phyloP scores from a whole-genome alignment of 2,888 invertebrate species.

The Melangyna quadrimaculata region DNA sequence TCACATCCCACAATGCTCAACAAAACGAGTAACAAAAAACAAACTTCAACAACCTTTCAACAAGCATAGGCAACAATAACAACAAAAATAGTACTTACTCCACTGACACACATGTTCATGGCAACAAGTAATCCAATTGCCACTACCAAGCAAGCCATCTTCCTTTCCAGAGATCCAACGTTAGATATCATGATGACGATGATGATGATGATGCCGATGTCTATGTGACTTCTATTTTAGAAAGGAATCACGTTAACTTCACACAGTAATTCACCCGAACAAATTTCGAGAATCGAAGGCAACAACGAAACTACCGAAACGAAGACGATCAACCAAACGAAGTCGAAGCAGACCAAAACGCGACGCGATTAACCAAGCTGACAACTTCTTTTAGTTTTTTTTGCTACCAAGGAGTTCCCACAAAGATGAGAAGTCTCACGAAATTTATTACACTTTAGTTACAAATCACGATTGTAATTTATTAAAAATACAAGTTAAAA shows the following conservation, averaged over 20 bases:
- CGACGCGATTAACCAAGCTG: not conserved
- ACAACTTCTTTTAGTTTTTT: not conserved
- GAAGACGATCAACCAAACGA: not conserved
- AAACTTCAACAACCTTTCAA: not conserved
- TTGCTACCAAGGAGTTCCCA: constrained; percentile 13
- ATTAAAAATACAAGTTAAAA: constrained; percentile 31
- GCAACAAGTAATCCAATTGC: constrained; percentile 77
- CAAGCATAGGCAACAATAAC: not conserved
- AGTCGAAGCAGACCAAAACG: not conserved
- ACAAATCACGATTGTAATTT: constrained; percentile 63
- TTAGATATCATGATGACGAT: constrained; percentile 40
- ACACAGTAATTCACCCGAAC: constrained; percentile 72
- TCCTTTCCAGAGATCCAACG: constrained; percentile 56
- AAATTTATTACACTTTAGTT: constrained; percentile 61
- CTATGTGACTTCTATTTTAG: constrained; percentile 54
- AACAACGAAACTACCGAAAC: constrained; percentile 24
- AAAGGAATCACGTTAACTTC: constrained; percentile 70
- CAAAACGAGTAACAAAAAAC: not conserved
- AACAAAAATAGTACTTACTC: constrained; percentile 77
- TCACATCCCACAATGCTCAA: constrained; percentile 46
- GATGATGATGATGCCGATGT: constrained; percentile 25
- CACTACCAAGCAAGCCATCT: constrained; percentile 67
- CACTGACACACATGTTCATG: constrained; percentile 80
- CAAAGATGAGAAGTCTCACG: constrained; percentile 56
- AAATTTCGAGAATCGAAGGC: constrained; percentile 34